Conservation (phyloP, 2,797 vertebrate genomes). For the Chelidonichthys spinosus region DNA sequence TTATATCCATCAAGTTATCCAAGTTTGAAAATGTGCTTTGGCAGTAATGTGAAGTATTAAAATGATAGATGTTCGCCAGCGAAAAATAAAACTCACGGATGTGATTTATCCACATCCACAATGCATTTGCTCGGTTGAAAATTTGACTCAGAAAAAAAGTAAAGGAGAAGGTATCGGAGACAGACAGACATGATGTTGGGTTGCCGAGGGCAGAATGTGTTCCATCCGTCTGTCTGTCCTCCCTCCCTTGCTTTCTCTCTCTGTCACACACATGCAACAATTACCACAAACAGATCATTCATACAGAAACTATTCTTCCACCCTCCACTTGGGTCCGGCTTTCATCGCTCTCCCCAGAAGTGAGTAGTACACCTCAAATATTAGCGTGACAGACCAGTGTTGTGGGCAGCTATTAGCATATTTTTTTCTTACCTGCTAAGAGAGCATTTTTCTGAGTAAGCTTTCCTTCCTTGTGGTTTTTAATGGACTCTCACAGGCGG, state of each 20-base stretch:
- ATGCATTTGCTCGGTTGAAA: constrained; percentile 7
- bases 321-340: background rate
- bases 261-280: constrained; percentile 22
- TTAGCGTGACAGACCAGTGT: background rate
- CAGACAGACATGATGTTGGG: constrained; percentile 45
- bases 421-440: constrained; percentile 20
- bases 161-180: constrained; percentile 6
- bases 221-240: constrained; percentile 35
- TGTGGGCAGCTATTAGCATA: constrained; percentile 3
- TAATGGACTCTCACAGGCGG: constrained; percentile 10
- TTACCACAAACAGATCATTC: constrained; percentile 23
- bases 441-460: constrained; percentile 9
- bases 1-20: constrained; percentile 13
- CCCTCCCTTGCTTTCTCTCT: background rate
- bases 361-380: background rate
- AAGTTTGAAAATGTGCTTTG: constrained; percentile 30
- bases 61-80: background rate
- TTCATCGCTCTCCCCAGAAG: constrained; percentile 6
- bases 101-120: background rate
- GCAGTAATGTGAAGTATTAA: constrained; percentile 1
- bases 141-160: constrained; percentile 2
- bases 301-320: constrained; percentile 11
- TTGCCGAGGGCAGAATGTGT: constrained; percentile 46
- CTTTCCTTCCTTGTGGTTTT: constrained; percentile 15
- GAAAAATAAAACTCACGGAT: constrained; percentile 7